Evolutionary conservation across 1,140 invertebrate species (phyloP), one percentile per base, ranked within the genome.

Genomic region (Pseudachorutes palmiensis): DNA sequence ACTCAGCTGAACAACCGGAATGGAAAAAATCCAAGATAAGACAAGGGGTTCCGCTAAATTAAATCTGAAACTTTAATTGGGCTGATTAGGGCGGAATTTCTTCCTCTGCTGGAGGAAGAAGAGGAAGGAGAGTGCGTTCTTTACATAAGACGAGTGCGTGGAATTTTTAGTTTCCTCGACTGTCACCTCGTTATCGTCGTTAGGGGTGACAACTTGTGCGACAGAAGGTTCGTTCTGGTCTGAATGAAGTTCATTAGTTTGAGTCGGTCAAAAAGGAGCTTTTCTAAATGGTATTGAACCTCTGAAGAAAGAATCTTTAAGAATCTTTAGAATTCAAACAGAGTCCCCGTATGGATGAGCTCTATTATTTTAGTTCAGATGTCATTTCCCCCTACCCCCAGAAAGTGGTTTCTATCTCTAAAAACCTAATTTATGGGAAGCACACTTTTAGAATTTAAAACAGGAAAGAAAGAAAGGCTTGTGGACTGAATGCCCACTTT

Each of bases 331-430:
- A 12, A 55, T 55, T 55, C 51, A 9, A 24, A 5, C 51, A 5
- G 14, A 24, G 24, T 26, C 51, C 51, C 24, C 14, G 12, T 24
- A 55, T 55, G 51, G 51, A 55, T 55, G 51, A 55, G 51, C 51
- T 55, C 51, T 55, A 55, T 55, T 55, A 55, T 55, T 55, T 55
- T 55, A 55, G 51, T 55, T 55, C 51, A 55, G 51, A 55, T 55
- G 51, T 55, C 51, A 55, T 55, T 55, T 55, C 24, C 51, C 24
- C 24, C 51, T 26, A 14, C 24, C 51, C 12, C 9, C 9, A 22
- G 51, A 55, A 55, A 55, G 51, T 26, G 51, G 51, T 55, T 55
- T 55, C 51, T 55, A 55, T 55, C 51, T 55, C 51, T 55, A 55
- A 55, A 55, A 55, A 55, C 51, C 9, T 55, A 55, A 55, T 55